These are phyloP conservation scores for Datnioides undecimradiatus DNA, from an alignment of 2,113 vertebrate genomes.

Conservation along the genomic window DNA sequence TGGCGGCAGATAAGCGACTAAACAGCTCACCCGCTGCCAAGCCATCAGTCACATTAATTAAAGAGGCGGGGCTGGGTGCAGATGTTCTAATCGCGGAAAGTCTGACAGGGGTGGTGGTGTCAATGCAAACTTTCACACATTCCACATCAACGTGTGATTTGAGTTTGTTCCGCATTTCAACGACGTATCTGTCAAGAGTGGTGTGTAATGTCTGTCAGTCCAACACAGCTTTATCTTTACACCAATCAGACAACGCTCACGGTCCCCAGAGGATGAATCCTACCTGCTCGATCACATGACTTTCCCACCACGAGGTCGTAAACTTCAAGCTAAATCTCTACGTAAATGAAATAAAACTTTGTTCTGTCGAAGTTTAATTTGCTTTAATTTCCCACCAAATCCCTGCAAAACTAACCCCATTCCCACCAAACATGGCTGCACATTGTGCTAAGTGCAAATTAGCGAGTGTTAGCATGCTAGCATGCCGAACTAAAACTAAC, in stretches of 20 bases:
- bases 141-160: not conserved
- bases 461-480: not conserved
- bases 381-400: not conserved
- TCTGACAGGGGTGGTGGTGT: slow-evolving; percentile 23
- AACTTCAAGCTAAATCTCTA: not conserved
- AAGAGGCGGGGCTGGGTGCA: not conserved
- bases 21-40: slow-evolving; percentile 63
- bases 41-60: slow-evolving; percentile 55
- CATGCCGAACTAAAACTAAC: no score
- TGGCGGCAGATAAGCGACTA: slow-evolving; percentile 64
- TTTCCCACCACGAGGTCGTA: no score
- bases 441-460: not conserved
- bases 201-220: no score
- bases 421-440: not conserved
- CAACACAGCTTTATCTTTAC: not conserved
- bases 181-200: not conserved
- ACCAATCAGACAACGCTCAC: not conserved
- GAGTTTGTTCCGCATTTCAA: not conserved
- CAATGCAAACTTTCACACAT: not conserved
- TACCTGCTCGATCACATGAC: no score
- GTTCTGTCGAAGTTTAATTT: no score
- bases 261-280: not conserved
- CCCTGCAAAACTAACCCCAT: not conserved
- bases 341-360: no score
- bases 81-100: slow-evolving; percentile 31